phyloP scores from a whole-genome alignment of 2,888 invertebrate genomes.

The Metacarcinus magister region DNA sequence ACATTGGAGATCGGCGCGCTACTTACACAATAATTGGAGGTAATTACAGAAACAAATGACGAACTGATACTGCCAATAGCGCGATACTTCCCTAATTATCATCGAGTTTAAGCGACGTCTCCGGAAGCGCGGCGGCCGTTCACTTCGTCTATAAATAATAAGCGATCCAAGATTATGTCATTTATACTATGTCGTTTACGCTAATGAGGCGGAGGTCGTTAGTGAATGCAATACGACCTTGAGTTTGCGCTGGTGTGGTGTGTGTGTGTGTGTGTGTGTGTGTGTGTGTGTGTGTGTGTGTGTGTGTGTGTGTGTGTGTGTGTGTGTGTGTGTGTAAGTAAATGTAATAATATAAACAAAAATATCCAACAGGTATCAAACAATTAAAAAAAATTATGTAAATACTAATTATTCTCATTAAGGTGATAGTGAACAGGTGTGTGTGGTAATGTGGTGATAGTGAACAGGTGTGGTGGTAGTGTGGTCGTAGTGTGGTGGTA shows the following conservation, averaged over 20 bases:
- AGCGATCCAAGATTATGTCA: slow-evolving; percentile 41
- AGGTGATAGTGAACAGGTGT: neutral
- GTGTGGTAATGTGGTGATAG: too few species aligned
- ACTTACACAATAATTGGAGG: neutral
- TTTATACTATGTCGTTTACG: slow-evolving; percentile 45
- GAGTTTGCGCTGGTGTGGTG: neutral
- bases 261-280: neutral
- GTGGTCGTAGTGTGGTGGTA: too few species aligned
- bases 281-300: neutral
- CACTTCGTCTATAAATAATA: slow-evolving; percentile 44
- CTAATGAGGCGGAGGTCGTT: neutral
- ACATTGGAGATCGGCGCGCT: neutral
- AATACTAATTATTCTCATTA: too few species aligned
- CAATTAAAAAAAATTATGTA: too few species aligned
- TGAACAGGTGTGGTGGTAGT: neutral
- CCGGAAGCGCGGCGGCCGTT: slow-evolving; percentile 14
- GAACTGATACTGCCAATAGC: slow-evolving; percentile 6
- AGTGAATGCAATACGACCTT: neutral
- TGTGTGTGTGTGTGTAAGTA: neutral
- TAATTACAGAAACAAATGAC: slow-evolving; percentile 27
- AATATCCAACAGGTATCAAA: too few species aligned
- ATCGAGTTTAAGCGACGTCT: neutral
- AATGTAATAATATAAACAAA: too few species aligned
- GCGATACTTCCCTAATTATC: neutral
- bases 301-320: slow-evolving; percentile 26